phyloP scores from a whole-genome alignment of 2,113 vertebrate genomes.

The Gallinago undulata region DNA sequence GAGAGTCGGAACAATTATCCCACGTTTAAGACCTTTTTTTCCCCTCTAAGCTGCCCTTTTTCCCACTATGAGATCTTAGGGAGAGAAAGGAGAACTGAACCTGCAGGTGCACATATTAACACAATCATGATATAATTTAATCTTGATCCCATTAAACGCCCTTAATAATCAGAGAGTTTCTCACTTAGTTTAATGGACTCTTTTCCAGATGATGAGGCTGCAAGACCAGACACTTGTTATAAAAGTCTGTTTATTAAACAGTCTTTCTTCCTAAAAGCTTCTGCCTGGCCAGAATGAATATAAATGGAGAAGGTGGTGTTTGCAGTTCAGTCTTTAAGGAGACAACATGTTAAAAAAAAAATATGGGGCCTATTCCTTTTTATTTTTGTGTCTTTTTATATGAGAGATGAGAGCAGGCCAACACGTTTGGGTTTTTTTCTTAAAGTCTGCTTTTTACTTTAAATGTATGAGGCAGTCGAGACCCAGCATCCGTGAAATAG shows the following conservation, averaged over 20 bases:
- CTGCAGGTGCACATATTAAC: not conserved
- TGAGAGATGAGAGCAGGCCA: not conserved
- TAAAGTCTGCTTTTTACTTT: not conserved
- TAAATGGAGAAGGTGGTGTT: not conserved
- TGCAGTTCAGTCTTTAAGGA: not conserved
- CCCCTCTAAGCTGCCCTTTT: not conserved
- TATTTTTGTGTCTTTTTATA: not conserved
- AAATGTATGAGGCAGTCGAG: not conserved
- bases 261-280: not conserved
- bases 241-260: slow-evolving; percentile 50
- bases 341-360: not conserved
- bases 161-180: slow-evolving; percentile 12
- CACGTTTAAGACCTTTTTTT: not conserved
- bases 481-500: not conserved
- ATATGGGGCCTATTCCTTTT: not conserved
- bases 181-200: slow-evolving; percentile 15
- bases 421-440: not conserved
- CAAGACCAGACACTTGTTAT: slow-evolving; percentile 4
- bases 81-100: not conserved
- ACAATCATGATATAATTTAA: not conserved
- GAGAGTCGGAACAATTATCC: not conserved
- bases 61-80: not conserved
- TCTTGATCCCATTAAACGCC: slow-evolving; percentile 10
- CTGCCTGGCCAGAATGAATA: not conserved
- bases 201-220: slow-evolving; percentile 4